Percentiles rank a stretch among this genome's conserved stretches.
Conservation (phyloP, 1,140 invertebrate genomes). For the Carposina sasakii region DNA sequence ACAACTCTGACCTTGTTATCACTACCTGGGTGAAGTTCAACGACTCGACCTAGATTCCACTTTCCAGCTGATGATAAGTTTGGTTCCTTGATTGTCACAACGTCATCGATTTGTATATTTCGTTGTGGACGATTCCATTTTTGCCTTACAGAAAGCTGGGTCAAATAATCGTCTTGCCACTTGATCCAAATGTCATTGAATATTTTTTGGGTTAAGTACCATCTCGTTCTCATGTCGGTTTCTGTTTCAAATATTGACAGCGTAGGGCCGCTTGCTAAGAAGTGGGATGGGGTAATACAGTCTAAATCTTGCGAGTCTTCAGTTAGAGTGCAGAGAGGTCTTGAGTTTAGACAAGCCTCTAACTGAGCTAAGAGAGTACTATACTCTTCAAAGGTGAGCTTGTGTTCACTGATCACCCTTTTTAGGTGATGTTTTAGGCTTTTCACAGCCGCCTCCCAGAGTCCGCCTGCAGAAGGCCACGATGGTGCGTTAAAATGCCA, state of each 20-base stretch:
- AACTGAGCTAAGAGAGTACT: constrained; percentile 20
- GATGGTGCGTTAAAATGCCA: constrained; percentile 17
- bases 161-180: constrained; percentile 30
- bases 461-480: constrained; percentile 28
- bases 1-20: constrained; percentile 41
- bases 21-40: constrained; percentile 29
- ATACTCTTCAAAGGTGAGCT: constrained; percentile 25
- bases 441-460: constrained; percentile 5
- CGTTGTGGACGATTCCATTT: constrained; percentile 18
- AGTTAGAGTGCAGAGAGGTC: constrained; percentile 17
- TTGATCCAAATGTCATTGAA: constrained; percentile 28
- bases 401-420: constrained; percentile 18
- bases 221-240: constrained; percentile 11
- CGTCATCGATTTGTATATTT: neutral
- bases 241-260: constrained; percentile 8
- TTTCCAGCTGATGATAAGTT: constrained; percentile 26
- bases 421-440: constrained; percentile 6
- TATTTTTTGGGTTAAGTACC: constrained; percentile 8
- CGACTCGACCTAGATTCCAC: constrained; percentile 38
- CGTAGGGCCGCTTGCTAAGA: constrained; percentile 13
- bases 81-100: constrained; percentile 38
- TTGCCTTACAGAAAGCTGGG: constrained; percentile 16
- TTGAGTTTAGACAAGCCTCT: constrained; percentile 22
- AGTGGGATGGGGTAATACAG: constrained; percentile 14
- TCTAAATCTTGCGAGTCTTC: constrained; percentile 26